Conservation (phyloP, 2,797 vertebrate genomes). For the Emydoidea blandingii region DNA sequence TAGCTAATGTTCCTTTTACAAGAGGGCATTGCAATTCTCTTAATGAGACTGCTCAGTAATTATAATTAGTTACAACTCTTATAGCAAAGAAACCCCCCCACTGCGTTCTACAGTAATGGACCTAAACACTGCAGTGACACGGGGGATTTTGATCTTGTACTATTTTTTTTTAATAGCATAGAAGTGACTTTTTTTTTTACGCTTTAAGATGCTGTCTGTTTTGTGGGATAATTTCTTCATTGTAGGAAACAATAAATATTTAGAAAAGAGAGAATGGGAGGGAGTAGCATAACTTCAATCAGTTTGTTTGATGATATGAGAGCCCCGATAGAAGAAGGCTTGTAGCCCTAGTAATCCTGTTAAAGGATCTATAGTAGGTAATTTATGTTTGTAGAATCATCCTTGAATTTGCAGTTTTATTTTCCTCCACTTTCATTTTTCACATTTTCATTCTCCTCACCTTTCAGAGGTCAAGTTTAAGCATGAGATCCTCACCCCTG, state of each 20-base stretch:
- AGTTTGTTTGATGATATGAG: neutral
- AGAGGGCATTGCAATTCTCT: neutral
- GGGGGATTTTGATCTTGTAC: neutral
- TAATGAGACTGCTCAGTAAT: neutral
- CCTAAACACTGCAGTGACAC: neutral
- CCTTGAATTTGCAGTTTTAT: neutral
- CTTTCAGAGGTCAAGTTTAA: rapidly evolving
- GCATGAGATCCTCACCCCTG: neutral
- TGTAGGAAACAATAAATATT: neutral
- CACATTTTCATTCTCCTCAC: neutral
- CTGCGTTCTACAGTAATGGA: neutral
- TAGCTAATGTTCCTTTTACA: neutral
- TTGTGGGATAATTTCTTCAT: neutral
- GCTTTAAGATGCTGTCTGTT: neutral
- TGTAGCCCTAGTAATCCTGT: neutral
- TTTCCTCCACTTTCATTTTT: neutral
- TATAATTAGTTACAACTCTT: neutral
- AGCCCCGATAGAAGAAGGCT: neutral
- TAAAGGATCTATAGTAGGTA: neutral
- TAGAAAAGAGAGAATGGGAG: neutral
- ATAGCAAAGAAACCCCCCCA: neutral
- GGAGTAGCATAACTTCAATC: neutral
- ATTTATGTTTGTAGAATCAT: neutral
- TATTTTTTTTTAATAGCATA: neutral
- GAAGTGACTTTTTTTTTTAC: neutral